Base-by-base conservation (phyloP, 1,140 invertebrate species). In the Anastrepha obliqua region DNA sequence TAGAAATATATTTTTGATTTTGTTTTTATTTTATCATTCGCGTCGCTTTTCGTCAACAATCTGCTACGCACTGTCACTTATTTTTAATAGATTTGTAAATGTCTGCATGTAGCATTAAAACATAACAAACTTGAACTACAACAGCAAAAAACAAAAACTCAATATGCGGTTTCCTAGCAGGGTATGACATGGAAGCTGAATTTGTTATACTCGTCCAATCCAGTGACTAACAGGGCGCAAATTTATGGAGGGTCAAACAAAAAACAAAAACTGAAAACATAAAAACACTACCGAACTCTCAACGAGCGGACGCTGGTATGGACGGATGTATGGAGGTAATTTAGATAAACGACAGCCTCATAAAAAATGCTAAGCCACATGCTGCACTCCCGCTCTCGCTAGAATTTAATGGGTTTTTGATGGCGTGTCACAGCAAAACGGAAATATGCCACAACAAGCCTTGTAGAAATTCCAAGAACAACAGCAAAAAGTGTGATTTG, bases 341-440 rank as follows among this genome's bases (percentile, higher is more conserved):
- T 74, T 74, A 47, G 67, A 74, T 74, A 74, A 74, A 74, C 67
- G 67, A 74, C 67, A 74, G 39, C 39, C 67, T 74, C 67, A 39
- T 74, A 74, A 74, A 74, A 74, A 74, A 47, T 74, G 67, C 42
- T 74, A 74, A 74, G 67, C 67, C 67, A 47, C 67, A 3, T 74
- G 42, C 67, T 44, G 67, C 44, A 17, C 60, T 62, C 11, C 39
- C 39, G 15, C 39, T 29, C 13, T 47, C 42, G 15, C 44, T 44
- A 74, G 42, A 44, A 74, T 74, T 74, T 74, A 74, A 74, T 74
- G 67, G 11, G 67, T 74, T 74, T 74, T 74, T 74, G 67, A 74
- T 74, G 67, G 67, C 67, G 67, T 74, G 42, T 74, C 67, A 74
- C 64, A 65, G 51, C 67, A 74, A 74, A 65, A 39, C 67, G 67